These are phyloP conservation scores for Chiroxiphia lanceolata DNA, from an alignment of 2,797 vertebrate genomes.

Conservation along the genomic window DNA sequence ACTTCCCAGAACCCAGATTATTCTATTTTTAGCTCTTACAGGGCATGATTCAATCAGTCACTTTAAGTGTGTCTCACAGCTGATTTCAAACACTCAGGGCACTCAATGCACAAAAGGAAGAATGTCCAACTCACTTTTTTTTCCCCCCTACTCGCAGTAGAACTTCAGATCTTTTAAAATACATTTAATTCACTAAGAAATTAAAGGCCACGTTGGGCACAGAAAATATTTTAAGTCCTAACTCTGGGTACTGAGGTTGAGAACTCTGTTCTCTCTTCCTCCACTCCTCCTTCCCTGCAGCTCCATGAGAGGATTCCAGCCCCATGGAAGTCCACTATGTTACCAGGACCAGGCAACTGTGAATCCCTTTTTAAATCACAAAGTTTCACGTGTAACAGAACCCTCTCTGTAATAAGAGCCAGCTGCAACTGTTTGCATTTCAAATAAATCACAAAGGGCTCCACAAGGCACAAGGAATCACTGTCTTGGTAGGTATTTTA, in stretches of 20 bases:
- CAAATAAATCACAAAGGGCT: not conserved
- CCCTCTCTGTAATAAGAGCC: not conserved
- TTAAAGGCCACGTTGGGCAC: not conserved
- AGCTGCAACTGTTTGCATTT: not conserved
- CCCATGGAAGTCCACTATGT: not conserved
- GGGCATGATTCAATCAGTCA: not conserved
- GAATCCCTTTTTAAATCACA: not conserved
- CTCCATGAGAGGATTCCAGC: not conserved
- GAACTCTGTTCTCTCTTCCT: not conserved
- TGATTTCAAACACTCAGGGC: not conserved
- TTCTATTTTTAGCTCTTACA: slow-evolving; percentile 11
- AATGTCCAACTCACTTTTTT: not conserved
- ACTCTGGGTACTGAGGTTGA: not conserved
- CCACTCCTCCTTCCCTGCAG: not conserved
- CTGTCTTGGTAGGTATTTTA: not conserved
- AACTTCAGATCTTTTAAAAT: not conserved
- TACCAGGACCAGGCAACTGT: not conserved
- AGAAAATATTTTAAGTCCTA: not conserved
- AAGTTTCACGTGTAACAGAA: not conserved
- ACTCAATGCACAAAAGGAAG: not conserved
- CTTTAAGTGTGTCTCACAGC: slow-evolving; percentile 2
- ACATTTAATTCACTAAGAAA: not conserved
- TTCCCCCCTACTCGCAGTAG: not conserved
- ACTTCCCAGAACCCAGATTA: slow-evolving; percentile 33
- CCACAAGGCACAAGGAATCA: not conserved